A percentile compares a stretch with the other conserved stretches of the same genome.
Evolutionary conservation across 2,113 vertebrate genomes (phyloP).

Genomic region (Mormyrus lacerda): DNA sequence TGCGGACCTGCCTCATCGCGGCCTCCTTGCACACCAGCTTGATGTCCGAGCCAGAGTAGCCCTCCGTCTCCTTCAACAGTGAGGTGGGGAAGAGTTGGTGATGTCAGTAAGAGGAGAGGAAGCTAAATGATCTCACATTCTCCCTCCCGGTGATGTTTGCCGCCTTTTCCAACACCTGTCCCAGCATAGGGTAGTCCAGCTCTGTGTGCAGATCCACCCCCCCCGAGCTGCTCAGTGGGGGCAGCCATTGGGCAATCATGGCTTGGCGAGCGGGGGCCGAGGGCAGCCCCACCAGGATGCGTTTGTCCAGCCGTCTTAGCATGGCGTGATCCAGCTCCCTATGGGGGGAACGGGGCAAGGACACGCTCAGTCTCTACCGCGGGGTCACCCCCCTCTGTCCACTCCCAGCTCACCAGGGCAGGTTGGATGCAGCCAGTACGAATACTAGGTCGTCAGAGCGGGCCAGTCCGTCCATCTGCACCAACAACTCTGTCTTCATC

Average conservation of each 20-base stretch:
- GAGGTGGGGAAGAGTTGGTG: not conserved
- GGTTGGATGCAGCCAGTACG: constrained; percentile 92
- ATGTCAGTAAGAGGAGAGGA: not conserved
- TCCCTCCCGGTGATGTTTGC: not conserved
- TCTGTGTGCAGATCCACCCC: constrained; percentile 69
- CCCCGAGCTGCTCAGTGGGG: constrained; percentile 64
- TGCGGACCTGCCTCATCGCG: constrained; percentile 89
- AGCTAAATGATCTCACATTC: not conserved
- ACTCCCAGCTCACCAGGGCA: constrained; percentile 73
- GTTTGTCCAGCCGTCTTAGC: constrained; percentile 86
- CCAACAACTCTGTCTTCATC: constrained; percentile 93
- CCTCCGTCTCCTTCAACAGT: constrained; percentile 67
- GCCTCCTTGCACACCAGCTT: constrained; percentile 89
- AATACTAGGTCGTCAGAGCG: constrained; percentile 90
- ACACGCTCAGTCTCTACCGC: not conserved
- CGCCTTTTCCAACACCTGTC: constrained; percentile 55
- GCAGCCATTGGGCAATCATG: constrained; percentile 91
- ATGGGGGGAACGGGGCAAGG: constrained; percentile 1
- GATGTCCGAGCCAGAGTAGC: constrained; percentile 92
- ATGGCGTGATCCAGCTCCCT: constrained; percentile 93
- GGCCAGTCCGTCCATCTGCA: constrained; percentile 96
- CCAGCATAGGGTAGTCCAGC: constrained; percentile 70
- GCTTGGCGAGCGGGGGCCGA: constrained; percentile 65
- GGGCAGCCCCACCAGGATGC: constrained; percentile 85
- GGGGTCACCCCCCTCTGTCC: not conserved